phyloP scores from a whole-genome alignment of 2,888 invertebrate species.

The Rutpela maculata region DNA sequence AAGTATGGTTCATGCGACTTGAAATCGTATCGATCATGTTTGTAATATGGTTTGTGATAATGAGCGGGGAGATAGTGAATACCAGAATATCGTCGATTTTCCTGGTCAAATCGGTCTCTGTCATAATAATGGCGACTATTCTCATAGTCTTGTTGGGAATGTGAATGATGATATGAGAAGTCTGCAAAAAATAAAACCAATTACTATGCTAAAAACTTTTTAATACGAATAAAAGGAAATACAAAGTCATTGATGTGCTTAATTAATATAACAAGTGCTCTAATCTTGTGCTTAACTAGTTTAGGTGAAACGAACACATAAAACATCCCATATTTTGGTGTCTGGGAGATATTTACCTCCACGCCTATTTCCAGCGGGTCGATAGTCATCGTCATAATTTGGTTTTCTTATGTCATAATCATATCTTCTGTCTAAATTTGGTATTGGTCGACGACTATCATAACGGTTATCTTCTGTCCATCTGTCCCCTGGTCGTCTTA shows the following conservation, averaged over 20 bases:
- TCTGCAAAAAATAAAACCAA: slow-evolving; percentile 61
- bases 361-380: slow-evolving; percentile 57
- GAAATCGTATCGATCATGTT: slow-evolving; percentile 59
- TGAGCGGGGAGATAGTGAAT: slow-evolving; percentile 59
- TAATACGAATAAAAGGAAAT: slow-evolving; percentile 41
- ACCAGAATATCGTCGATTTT: slow-evolving; percentile 46
- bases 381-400: slow-evolving; percentile 55
- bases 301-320: slow-evolving; percentile 60
- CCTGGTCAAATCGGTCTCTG: slow-evolving; percentile 53
- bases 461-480: slow-evolving; percentile 58
- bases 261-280: slow-evolving; percentile 37
- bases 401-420: slow-evolving; percentile 41
- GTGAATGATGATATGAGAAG: slow-evolving; percentile 64
- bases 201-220: slow-evolving; percentile 39
- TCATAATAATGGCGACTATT: slow-evolving; percentile 60
- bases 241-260: slow-evolving; percentile 25
- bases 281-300: slow-evolving; percentile 15
- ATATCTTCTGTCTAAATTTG: slow-evolving; percentile 57
- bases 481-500: slow-evolving; percentile 50
- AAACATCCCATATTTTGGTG: slow-evolving; percentile 65
- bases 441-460: slow-evolving; percentile 66
- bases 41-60: slow-evolving; percentile 46
- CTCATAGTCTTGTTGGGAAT: slow-evolving; percentile 58
- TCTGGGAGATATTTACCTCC: slow-evolving; percentile 69
- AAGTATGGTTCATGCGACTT: slow-evolving; percentile 63